These are phyloP conservation scores for Colius striatus DNA, from an alignment of 2,113 vertebrate species.

Conservation along the genomic window DNA sequence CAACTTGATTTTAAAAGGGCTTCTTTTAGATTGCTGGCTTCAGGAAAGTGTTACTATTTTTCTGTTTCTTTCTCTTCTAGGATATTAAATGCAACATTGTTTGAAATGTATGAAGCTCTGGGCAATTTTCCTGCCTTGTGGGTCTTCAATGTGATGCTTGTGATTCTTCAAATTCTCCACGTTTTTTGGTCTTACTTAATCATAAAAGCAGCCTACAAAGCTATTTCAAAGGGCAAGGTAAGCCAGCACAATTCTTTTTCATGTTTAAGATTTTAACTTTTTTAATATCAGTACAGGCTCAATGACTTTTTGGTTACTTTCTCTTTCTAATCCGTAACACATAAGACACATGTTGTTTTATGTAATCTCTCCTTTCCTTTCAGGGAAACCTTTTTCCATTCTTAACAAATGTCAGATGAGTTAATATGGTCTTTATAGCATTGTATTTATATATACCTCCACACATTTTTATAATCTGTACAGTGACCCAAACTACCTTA, in stretches of 20 bases:
- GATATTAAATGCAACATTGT: slow-evolving; percentile 93
- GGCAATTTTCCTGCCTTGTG: slow-evolving; percentile 95
- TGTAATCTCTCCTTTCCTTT: not conserved
- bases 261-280: not conserved
- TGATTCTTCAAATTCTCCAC: slow-evolving; percentile 90
- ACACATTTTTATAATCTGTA: not conserved
- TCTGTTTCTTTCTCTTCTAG: slow-evolving; percentile 70
- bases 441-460: not conserved
- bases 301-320: not conserved
- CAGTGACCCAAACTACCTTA: not conserved
- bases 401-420: not conserved
- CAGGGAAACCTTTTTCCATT: not conserved
- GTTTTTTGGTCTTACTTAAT: slow-evolving; percentile 96
- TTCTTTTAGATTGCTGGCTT: not conserved
- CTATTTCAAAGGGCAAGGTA: slow-evolving; percentile 96
- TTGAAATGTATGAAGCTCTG: slow-evolving; percentile 97
- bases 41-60: not conserved
- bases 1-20: not conserved
- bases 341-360: not conserved
- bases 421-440: not conserved
- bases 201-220: slow-evolving; percentile 90
- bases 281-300: not conserved
- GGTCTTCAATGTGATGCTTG: slow-evolving; percentile 91
- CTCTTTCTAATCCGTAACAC: not conserved
- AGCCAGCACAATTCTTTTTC: slow-evolving; percentile 24